Base-by-base conservation (phyloP, 1,140 invertebrate genomes). In the Anastrepha obliqua region DNA sequence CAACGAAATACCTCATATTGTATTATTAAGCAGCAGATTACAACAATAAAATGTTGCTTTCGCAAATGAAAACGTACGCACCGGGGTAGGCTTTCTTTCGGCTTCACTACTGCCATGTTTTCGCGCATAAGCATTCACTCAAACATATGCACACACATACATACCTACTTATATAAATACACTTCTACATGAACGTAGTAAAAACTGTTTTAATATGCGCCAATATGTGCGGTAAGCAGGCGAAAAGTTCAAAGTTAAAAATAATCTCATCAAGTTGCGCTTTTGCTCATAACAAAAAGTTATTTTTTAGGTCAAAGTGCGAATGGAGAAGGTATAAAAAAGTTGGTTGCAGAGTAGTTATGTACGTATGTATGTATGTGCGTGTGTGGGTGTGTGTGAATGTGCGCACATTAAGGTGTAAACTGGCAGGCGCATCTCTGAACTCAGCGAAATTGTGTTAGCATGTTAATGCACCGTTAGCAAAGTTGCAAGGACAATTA, bases 231-330 rank as follows among this genome's bases (percentile, higher is more conserved):
- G 17, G 39, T 47, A 39, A 74, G 44, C 67, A 15, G 42, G 13
- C 39, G 67, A 44, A 42, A 74, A 74, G 67, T 74, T 74, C 67
- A 74, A 74, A 74, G 67, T 74, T 74, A 74, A 74, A 74, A 74
- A 47, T 74, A 74, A 74, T 74, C 67, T 74, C 67, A 74, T 74
- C 67, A 74, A 74, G 17, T 44, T 74, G 15, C 67, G 67, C 67
- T 74, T 67, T 67, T 42, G 64, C 64, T 29, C 64, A 67, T 67
- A 67, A 67, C 67, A 74, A 74, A 47, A 74, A 74, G 42, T 47
- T 74, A 74, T 5, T 74, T 74, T 74, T 44, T 44, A 74, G 67
- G 67, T 74, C 42, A 74, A 74, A 74, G 67, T 74, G 67, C 42
- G 67, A 39, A 15, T 44, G 42, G 7, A 13, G 42, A 17, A 74